Evolutionary conservation across 2,797 vertebrate genomes (phyloP).

Genomic region (Gastrophryne carolinensis): DNA sequence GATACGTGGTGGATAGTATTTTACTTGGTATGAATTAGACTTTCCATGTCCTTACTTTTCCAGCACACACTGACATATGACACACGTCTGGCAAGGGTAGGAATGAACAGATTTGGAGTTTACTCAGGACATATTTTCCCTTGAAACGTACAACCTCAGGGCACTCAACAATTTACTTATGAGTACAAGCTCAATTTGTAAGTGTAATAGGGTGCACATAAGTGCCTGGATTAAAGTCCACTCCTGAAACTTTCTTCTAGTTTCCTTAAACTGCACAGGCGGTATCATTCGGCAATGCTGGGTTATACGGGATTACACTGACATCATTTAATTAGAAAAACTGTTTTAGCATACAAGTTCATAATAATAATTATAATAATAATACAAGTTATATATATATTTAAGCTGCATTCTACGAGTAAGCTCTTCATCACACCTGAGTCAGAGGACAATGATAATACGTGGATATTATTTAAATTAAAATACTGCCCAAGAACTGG

Average conservation of each 20-base stretch:
- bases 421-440: too few species aligned
- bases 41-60: not conserved
- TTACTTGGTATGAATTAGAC: not conserved
- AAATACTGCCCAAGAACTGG: too few species aligned
- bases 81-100: not conserved
- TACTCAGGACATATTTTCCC: slow-evolving; percentile 36
- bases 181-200: not conserved
- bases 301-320: not conserved
- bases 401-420: too few species aligned
- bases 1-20: not conserved
- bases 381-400: too few species aligned
- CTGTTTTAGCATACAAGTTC: too few species aligned
- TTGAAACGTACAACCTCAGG: slow-evolving; percentile 38
- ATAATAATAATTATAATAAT: too few species aligned
- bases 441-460: too few species aligned
- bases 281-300: too few species aligned
- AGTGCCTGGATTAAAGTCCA: slow-evolving; percentile 38
- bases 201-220: slow-evolving; percentile 10
- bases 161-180: slow-evolving; percentile 5
- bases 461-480: too few species aligned
- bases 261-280: not conserved
- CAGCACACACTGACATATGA: not conserved
- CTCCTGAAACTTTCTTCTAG: slow-evolving; percentile 12
- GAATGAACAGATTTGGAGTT: not conserved
- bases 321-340: not conserved